Conservation (phyloP, 2,113 vertebrate genomes). For the Gobiocypris rarus region DNA sequence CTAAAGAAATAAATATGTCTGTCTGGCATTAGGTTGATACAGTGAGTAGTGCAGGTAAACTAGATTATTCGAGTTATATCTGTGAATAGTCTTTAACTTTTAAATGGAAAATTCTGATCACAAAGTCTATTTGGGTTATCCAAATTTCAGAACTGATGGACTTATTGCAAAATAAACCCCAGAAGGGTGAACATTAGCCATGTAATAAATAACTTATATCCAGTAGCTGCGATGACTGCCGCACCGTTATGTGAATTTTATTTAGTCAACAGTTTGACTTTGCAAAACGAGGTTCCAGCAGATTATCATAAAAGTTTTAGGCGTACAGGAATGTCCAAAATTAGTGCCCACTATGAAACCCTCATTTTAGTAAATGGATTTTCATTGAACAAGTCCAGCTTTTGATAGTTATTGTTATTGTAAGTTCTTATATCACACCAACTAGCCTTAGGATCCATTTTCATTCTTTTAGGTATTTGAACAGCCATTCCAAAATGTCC, state of each 20-base stretch:
- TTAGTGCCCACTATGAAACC: neutral
- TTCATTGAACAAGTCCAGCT: neutral
- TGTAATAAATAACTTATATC: neutral
- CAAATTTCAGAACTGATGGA: too few relatives aligned
- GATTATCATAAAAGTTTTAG: neutral
- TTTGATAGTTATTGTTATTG: constrained; percentile 26
- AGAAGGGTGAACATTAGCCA: too few relatives aligned
- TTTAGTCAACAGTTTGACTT: neutral
- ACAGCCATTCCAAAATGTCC: constrained; percentile 24
- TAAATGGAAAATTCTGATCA: too few relatives aligned
- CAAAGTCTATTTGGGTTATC: too few relatives aligned
- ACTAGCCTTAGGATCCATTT: neutral
- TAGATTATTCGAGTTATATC: neutral
- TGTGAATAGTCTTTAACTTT: neutral
- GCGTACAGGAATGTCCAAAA: neutral
- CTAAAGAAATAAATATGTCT: neutral
- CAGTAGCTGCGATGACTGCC: neutral
- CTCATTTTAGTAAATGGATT: neutral
- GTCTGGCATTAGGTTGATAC: neutral
- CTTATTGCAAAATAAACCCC: too few relatives aligned
- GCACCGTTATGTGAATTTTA: neutral
- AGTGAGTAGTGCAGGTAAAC: neutral
- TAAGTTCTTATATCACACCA: neutral
- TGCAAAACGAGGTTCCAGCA: neutral
- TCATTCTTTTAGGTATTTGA: constrained; percentile 17